Evolutionary conservation across 1,140 invertebrate species (phyloP), one percentile per base, ranked within the genome.

Genomic region (Macrobrachium rosenbergii): DNA sequence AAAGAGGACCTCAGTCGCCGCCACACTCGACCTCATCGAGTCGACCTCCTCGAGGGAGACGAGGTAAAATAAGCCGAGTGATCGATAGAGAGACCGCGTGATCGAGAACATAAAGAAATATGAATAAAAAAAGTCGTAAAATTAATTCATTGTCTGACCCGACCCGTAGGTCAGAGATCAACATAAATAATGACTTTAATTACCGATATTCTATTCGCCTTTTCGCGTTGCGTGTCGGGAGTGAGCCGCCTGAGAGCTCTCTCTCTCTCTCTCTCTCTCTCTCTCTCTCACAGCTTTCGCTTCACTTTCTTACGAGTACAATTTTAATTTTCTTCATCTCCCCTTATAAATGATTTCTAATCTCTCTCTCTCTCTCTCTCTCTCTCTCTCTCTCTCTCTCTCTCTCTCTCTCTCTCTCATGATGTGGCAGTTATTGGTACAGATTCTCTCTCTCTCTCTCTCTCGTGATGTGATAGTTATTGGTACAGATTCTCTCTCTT

Each of bases 201-300:
- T 52, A 21, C 45, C 43, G 5, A 23, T 58, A 37, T 78, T 52
- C 28, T 58, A 23, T 17, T 78, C 19, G 16, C 12, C 52, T 59
- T 52, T 59, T 43, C 58, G 0, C 21, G 10, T 19, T 45, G 52
- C 52, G 52, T 52, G 52, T 52, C 52, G 12, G 52, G 7, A 52
- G 6, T 52, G 12, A 8, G 52, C 2, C 8, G 12, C 12, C 52
- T n/a, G n/a, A 37, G 28, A 37, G 1, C 45, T 78, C 76, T 21
- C 59, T 58, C 45, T 78, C 76, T 21, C 59, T 21, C 21, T 78
- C 76, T 11, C 59, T 58, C 58, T 59, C 76, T 21, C 21, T 75
- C 72, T 28, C 28, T 5, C 2, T 16, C 28, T 75, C 69, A n/a
- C n/a, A n/a, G n/a, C n/a, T n/a, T n/a, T n/a, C n/a, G n/a, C n/a